A percentile compares a stretch with the other conserved stretches of the same genome.
phyloP scores from a whole-genome alignment of 1,140 invertebrate species.

The Drosophila ambigua region DNA sequence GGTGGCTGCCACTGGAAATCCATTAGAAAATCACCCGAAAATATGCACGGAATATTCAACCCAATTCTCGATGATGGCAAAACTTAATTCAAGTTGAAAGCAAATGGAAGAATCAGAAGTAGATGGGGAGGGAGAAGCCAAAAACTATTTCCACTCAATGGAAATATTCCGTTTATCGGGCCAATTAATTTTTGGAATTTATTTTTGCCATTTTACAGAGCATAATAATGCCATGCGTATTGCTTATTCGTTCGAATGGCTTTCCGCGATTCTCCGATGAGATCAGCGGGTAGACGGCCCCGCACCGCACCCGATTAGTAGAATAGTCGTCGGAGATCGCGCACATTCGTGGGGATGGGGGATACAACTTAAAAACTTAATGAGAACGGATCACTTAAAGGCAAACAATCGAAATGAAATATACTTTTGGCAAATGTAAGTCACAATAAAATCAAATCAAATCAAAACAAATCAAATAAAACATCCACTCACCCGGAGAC shows the following conservation, averaged over 20 bases:
- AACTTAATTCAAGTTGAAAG: slow-evolving; percentile 49
- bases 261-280: slow-evolving; percentile 7
- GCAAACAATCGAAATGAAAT: background rate
- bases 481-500: background rate
- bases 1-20: slow-evolving; percentile 29
- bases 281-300: slow-evolving; percentile 18
- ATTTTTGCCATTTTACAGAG: slow-evolving; percentile 29
- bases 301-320: background rate
- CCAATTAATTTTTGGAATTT: slow-evolving; percentile 45
- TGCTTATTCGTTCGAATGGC: no score
- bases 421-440: background rate
- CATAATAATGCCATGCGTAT: slow-evolving; percentile 1
- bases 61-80: slow-evolving; percentile 28
- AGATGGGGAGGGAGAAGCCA: background rate
- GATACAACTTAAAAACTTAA: no score
- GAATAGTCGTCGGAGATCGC: background rate
- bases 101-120: no score
- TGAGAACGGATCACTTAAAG: background rate
- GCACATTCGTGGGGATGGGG: background rate
- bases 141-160: slow-evolving; percentile 21
- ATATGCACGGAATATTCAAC: slow-evolving; percentile 33
- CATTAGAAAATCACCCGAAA: slow-evolving; percentile 34
- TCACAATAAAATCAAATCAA: background rate
- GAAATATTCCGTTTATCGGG: slow-evolving; percentile 45
- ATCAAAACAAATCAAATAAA: slow-evolving; percentile 6